Evolutionary conservation across 2,888 invertebrate genomes (phyloP).

Genomic region (Arctia plantaginis): DNA sequence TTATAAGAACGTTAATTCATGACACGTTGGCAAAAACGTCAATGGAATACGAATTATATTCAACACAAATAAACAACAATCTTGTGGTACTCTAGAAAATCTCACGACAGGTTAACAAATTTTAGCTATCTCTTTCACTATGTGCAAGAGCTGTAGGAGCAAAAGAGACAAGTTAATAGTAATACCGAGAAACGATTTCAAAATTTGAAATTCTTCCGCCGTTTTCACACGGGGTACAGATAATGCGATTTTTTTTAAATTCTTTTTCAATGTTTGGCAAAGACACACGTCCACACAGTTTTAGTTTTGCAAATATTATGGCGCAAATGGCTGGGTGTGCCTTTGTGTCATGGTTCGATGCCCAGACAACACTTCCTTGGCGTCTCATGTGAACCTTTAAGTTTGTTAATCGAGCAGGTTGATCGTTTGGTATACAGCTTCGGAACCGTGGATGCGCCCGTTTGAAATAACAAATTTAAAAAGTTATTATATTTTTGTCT

Average conservation of each 20-base stretch:
- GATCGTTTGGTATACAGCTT: conserved; percentile 22
- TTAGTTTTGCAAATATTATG: conserved; percentile 79
- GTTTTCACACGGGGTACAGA: conserved; percentile 40
- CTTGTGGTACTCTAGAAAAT: conserved; percentile 16
- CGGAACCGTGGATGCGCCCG: conserved; percentile 26
- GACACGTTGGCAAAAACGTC: conserved; percentile 8
- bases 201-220: conserved; percentile 46
- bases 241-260: conserved; percentile 36
- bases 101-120: conserved; percentile 22
- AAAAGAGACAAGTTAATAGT: conserved; percentile 26
- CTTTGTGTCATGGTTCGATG: conserved; percentile 70
- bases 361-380: conserved; percentile 70
- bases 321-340: conserved; percentile 77
- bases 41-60: conserved; percentile 24
- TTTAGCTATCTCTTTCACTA: conserved; percentile 33
- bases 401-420: conserved; percentile 67
- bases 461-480: background rate
- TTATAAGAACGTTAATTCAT: background rate
- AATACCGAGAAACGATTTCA: conserved; percentile 28
- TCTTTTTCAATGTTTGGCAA: conserved; percentile 50
- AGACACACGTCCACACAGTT: conserved; percentile 71
- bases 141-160: conserved; percentile 10
- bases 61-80: conserved; percentile 17
- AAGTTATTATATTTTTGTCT: background rate
- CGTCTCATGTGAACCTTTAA: conserved; percentile 73